Evolutionary conservation across 1,140 invertebrate species (phyloP).

Genomic region (Drosophila micromelanica): DNA sequence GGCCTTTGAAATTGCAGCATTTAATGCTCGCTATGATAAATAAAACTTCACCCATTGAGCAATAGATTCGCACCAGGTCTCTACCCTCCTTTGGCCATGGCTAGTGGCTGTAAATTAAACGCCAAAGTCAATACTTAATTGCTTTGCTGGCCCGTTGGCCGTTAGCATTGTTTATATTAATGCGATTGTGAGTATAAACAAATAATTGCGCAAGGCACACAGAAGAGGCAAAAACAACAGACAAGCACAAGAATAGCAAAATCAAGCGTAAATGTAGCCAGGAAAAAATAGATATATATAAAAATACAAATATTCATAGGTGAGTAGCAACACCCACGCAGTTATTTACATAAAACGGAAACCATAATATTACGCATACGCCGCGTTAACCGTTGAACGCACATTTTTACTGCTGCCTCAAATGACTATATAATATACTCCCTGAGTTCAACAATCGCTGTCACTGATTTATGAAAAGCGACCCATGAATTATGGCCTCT

Average conservation of each 20-base stretch:
- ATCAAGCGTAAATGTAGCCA: constrained; percentile 7
- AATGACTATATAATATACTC: neutral
- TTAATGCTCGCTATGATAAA: constrained; percentile 21
- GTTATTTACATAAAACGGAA: constrained; percentile 22
- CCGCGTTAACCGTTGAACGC: constrained; percentile 5
- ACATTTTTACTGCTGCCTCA: neutral
- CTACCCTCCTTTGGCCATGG: neutral
- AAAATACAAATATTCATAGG: neutral
- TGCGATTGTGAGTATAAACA: constrained; percentile 4
- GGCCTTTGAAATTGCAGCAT: neutral
- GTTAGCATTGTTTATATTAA: constrained; percentile 48
- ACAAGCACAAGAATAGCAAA: neutral
- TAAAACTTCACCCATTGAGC: constrained; percentile 5
- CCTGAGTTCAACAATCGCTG: neutral
- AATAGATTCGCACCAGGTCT: neutral
- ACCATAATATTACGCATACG: constrained; percentile 35
- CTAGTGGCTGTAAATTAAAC: constrained; percentile 33
- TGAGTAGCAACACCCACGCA: constrained; percentile 4
- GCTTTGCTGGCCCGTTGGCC: constrained; percentile 1
- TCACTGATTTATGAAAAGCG: constrained; percentile 29
- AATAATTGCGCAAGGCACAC: constrained; percentile 20
- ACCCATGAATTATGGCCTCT: constrained; percentile 23
- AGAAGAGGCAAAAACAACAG: neutral
- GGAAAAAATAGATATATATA: constrained; percentile 12
- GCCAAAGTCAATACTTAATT: constrained; percentile 48